A percentile compares a stretch with the other conserved stretches of the same genome.
phyloP scores from a whole-genome alignment of 23 tunicate species.

The Ascidia mentula region DNA sequence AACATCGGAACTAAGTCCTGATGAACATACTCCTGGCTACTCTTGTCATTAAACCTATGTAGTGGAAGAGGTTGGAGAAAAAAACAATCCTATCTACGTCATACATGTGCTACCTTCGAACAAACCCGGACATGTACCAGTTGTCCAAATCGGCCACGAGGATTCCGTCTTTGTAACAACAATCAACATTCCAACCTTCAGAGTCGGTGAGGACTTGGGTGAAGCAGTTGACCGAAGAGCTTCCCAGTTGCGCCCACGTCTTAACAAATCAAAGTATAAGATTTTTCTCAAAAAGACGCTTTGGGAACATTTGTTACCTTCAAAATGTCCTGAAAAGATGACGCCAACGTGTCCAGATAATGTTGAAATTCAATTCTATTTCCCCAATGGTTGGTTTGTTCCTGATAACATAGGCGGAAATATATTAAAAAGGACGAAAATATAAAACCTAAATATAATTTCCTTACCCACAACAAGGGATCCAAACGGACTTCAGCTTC shows the following conservation, averaged over 20 bases:
- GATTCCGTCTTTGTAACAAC: slow-evolving; percentile 58
- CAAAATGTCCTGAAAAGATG: neutral
- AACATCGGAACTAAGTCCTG: slow-evolving; percentile 51
- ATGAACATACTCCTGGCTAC: slow-evolving; percentile 11
- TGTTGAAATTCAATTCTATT: slow-evolving; percentile 6
- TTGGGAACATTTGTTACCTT: neutral
- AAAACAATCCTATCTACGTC: neutral
- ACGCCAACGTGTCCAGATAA: neutral
- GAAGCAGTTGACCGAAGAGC: slow-evolving; percentile 36
- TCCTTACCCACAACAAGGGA: slow-evolving; percentile 48
- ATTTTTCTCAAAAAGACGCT: neutral
- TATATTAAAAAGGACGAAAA: neutral
- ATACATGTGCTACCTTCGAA: slow-evolving; percentile 45
- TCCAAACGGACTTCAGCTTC: slow-evolving; percentile 7
- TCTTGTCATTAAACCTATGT: slow-evolving; percentile 34
- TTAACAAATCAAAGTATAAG: neutral
- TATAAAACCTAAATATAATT: neutral
- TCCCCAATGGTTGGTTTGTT: slow-evolving; percentile 31
- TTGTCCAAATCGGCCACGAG: slow-evolving; percentile 25
- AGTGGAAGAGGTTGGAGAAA: neutral
- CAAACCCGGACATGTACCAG: slow-evolving; percentile 79
- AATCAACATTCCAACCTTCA: slow-evolving; percentile 87
- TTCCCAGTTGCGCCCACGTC: neutral
- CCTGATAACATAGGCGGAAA: slow-evolving; percentile 2
- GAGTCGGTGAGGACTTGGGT: slow-evolving; percentile 32